Conservation (phyloP, 2,888 invertebrate genomes). For the Trichopoda pennipes region DNA sequence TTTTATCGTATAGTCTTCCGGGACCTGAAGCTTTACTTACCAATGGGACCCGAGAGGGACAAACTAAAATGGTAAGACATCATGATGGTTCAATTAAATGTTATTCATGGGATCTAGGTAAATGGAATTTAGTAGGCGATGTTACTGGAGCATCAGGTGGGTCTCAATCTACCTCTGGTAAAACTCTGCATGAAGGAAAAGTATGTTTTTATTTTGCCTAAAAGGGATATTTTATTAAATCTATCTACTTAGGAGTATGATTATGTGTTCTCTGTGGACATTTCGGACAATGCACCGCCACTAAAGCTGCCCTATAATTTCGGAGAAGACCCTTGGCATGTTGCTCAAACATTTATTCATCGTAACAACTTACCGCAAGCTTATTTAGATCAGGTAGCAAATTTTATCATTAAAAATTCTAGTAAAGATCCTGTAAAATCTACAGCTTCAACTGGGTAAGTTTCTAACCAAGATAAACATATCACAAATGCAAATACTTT, state of each 20-base stretch:
- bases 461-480: background rate
- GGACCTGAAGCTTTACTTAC: constrained; percentile 88
- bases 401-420: constrained; percentile 94
- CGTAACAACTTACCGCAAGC: constrained; percentile 91
- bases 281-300: constrained; percentile 93
- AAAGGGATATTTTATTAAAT: background rate
- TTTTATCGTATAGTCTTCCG: constrained; percentile 84
- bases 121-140: constrained; percentile 94
- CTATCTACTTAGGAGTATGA: constrained; percentile 86
- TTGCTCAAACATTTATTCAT: constrained; percentile 94
- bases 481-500: too few species aligned
- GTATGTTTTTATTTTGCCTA: constrained; percentile 56
- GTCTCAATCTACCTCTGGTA: constrained; percentile 85
- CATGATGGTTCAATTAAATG: constrained; percentile 87
- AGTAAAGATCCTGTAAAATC: constrained; percentile 53
- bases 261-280: constrained; percentile 97
- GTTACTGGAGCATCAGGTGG: constrained; percentile 90
- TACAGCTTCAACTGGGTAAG: constrained; percentile 70
- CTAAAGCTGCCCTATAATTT: constrained; percentile 95
- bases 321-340: constrained; percentile 94
- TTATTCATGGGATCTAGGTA: constrained; percentile 87
- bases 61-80: constrained; percentile 91
- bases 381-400: constrained; percentile 95
- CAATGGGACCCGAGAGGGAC: constrained; percentile 90
- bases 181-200: constrained; percentile 91